Conservation (phyloP, 1,140 invertebrate genomes). For the Drosophila oshimai region DNA sequence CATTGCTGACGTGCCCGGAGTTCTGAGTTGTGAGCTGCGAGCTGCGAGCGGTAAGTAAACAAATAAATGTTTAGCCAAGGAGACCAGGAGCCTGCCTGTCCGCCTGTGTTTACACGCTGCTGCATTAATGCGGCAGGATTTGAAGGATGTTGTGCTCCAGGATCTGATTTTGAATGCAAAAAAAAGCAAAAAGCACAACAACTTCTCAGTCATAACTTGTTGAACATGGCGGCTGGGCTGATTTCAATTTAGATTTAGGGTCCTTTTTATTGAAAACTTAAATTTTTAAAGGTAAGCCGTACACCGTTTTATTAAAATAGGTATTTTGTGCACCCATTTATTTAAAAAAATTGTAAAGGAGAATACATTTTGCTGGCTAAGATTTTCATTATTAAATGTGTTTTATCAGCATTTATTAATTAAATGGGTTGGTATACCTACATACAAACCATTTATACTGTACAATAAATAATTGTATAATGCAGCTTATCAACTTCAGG, state of each 20-base stretch:
- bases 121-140: slow-evolving; percentile 32
- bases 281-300: no score
- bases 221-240: slow-evolving; percentile 9
- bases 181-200: slow-evolving; percentile 1
- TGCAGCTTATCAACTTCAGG: no score
- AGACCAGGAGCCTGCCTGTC: neutral
- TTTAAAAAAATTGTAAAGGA: no score
- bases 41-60: slow-evolving; percentile 39
- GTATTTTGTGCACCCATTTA: no score
- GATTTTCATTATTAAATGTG: no score
- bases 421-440: no score
- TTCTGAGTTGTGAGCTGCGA: neutral
- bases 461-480: no score
- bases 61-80: slow-evolving; percentile 45
- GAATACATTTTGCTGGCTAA: no score
- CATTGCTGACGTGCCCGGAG: slow-evolving; percentile 42
- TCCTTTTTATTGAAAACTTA: neutral
- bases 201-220: slow-evolving; percentile 17
- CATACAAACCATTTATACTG: no score
- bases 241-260: slow-evolving; percentile 1
- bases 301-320: no score
- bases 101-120: slow-evolving; percentile 24
- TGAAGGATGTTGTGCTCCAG: neutral
- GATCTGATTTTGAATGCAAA: slow-evolving; percentile 31
- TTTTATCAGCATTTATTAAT: no score